Percentiles rank a stretch among this genome's conserved stretches.
Evolutionary conservation across 1,140 invertebrate species (phyloP).

Genomic region (Macrocentrus cingulum): DNA sequence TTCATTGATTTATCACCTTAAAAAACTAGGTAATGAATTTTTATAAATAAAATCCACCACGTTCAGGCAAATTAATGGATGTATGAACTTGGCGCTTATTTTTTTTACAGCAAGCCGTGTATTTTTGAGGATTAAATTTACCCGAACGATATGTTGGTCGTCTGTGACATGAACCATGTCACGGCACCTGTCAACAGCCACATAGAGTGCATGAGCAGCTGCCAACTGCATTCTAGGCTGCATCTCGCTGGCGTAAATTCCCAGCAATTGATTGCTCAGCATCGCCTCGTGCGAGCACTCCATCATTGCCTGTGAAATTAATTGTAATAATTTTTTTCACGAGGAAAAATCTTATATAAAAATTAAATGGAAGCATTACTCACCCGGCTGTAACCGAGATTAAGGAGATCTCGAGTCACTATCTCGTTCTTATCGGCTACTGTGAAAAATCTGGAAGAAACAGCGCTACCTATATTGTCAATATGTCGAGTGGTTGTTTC

Average conservation of each 20-base stretch:
- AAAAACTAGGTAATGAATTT: too few species aligned
- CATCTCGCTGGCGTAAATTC: constrained; percentile 64
- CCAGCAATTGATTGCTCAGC: constrained; percentile 68
- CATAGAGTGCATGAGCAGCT: constrained; percentile 74
- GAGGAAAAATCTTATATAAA: too few species aligned
- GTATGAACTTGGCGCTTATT: too few species aligned
- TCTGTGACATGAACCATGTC: constrained; percentile 88
- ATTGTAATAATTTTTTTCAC: constrained; percentile 32
- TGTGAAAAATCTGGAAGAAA: constrained; percentile 62
- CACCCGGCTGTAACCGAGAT: constrained; percentile 74
- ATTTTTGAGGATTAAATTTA: constrained; percentile 47
- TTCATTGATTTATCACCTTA: too few species aligned
- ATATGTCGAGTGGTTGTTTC: constrained; percentile 40
- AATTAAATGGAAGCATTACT: too few species aligned
- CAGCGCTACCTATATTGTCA: constrained; percentile 28
- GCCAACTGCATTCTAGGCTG: constrained; percentile 59
- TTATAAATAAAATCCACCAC: too few species aligned
- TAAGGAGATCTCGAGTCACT: constrained; percentile 67
- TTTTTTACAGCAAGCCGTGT: constrained; percentile 8
- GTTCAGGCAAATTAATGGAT: too few species aligned
- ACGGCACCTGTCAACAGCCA: constrained; percentile 79
- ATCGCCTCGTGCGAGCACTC: constrained; percentile 68
- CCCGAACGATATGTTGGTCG: constrained; percentile 79
- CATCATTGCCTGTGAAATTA: constrained; percentile 47
- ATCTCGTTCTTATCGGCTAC: constrained; percentile 67